Percentiles rank a stretch among this genome's conserved stretches.
phyloP scores from a whole-genome alignment of 1,140 invertebrate genomes.

The Myzus persicae region DNA sequence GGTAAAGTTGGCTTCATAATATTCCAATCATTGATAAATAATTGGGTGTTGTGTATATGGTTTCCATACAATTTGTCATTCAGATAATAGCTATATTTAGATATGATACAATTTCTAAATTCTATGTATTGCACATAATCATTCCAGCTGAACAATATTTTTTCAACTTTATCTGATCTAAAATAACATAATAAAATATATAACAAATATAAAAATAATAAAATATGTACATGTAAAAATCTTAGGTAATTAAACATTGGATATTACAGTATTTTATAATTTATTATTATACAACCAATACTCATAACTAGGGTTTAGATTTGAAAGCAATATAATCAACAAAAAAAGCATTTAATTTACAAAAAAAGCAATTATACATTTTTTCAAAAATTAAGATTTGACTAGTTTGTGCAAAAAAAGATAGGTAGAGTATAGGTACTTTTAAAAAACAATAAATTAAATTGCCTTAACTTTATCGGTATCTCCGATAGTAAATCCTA shows the following conservation, averaged over 20 bases:
- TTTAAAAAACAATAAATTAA: no score
- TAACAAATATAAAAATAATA: no score
- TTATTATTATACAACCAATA: not conserved
- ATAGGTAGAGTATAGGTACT: no score
- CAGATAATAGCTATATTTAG: slow-evolving; percentile 9
- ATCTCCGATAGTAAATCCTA: no score
- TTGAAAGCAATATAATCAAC: no score
- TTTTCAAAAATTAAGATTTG: no score
- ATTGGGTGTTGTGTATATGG: slow-evolving; percentile 44
- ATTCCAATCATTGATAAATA: slow-evolving; percentile 51
- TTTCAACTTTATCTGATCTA: slow-evolving; percentile 23
- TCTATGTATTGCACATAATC: slow-evolving; percentile 40
- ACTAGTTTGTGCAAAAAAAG: no score
- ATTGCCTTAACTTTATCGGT: no score
- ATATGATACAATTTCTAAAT: slow-evolving; percentile 44
- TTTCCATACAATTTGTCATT: not conserved
- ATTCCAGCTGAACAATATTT: slow-evolving; percentile 45
- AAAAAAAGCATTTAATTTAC: no score
- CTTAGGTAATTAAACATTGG: not conserved
- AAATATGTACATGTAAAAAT: not conserved
- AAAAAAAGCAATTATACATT: no score
- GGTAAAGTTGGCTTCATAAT: slow-evolving; percentile 43
- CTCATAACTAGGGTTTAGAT: no score
- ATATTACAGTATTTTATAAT: not conserved
- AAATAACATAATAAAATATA: not conserved